A percentile compares a stretch with the other conserved stretches of the same genome.
Evolutionary conservation across 2,797 vertebrate genomes (phyloP).

Genomic region (Salarias fasciatus): DNA sequence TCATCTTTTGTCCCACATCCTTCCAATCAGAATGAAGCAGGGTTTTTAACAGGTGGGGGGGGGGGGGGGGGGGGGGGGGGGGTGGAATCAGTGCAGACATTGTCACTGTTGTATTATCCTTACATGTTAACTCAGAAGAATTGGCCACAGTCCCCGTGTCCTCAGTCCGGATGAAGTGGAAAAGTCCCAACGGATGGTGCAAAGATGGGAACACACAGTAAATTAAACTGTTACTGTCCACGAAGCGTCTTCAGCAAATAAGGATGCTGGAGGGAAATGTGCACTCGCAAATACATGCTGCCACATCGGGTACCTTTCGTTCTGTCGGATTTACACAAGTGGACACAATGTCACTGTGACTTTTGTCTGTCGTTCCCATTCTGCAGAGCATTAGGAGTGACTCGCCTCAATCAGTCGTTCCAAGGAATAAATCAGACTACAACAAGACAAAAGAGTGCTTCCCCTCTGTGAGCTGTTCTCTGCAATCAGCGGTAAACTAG

Average conservation of each 20-base stretch:
- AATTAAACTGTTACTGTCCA: too few relatives aligned
- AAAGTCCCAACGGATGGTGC: too few relatives aligned
- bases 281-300: constrained; percentile 6
- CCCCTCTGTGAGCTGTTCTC: constrained; percentile 58
- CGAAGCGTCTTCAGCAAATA: background rate
- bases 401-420: constrained; percentile 53
- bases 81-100: constrained; percentile 11
- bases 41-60: constrained; percentile 24
- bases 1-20: background rate
- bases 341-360: constrained; percentile 15
- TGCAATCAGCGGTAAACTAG: constrained; percentile 60
- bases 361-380: constrained; percentile 15
- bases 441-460: constrained; percentile 43
- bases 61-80: constrained; percentile 28
- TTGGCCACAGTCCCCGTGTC: too few relatives aligned
- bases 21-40: background rate
- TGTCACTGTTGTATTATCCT: constrained; percentile 6
- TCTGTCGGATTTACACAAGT: constrained; percentile 13
- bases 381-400: constrained; percentile 32
- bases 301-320: constrained; percentile 22
- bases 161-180: too few relatives aligned
- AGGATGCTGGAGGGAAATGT: constrained; percentile 6
- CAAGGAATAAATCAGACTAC: constrained; percentile 45
- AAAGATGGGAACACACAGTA: too few relatives aligned
- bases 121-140: background rate